Evolutionary conservation across 2,888 invertebrate species (phyloP).

Genomic region (Lithodes maja): DNA sequence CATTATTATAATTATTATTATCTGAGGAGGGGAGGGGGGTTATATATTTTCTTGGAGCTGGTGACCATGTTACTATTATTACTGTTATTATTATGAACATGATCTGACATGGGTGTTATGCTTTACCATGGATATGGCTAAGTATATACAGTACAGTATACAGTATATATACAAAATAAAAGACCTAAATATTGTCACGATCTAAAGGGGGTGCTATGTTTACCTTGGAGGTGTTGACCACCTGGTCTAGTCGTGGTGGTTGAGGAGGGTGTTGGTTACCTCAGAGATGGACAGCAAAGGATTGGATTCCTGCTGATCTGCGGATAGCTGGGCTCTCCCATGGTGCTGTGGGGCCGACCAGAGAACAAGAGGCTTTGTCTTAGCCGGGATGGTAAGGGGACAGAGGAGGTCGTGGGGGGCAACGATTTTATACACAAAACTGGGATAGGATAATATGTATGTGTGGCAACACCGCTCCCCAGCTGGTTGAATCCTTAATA

Average conservation of each 20-base stretch:
- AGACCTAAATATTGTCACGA: background rate
- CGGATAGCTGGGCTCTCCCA: constrained; percentile 70
- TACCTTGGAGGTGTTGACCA: constrained; percentile 56
- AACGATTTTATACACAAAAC: no score
- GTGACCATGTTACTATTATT: no score
- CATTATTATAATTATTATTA: no score
- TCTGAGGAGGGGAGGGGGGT: no score
- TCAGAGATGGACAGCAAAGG: constrained; percentile 85
- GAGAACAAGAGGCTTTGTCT: constrained; percentile 51
- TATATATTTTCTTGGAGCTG: no score
- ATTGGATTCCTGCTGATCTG: constrained; percentile 80
- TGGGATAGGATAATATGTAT: no score
- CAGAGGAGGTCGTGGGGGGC: constrained; percentile 9
- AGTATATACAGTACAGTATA: no score
- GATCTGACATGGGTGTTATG: no score
- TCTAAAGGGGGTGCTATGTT: constrained; percentile 18
- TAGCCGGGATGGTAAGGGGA: constrained; percentile 21
- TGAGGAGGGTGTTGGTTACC: constrained; percentile 85
- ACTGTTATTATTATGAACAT: no score
- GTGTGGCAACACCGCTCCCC: no score
- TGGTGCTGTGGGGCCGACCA: constrained; percentile 58
- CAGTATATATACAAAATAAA: background rate
- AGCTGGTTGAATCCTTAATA: no score
- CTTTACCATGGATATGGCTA: no score
- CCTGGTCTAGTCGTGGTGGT: constrained; percentile 73